Conservation (phyloP, 1,140 invertebrate species). For the Scaptodrosophila lebanonensis region DNA sequence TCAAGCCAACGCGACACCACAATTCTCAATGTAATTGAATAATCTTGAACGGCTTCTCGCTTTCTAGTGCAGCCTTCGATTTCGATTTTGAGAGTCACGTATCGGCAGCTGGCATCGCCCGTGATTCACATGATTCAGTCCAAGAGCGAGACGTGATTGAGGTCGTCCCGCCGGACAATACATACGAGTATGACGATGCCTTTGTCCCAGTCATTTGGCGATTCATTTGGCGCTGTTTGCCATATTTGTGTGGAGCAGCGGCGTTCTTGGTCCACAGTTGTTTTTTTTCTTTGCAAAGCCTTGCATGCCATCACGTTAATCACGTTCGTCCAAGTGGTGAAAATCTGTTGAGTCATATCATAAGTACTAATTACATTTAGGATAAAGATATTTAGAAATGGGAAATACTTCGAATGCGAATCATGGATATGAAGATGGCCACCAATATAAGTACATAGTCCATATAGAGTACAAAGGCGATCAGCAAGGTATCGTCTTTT, state of each 20-base stretch:
- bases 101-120: not conserved
- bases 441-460: constrained; percentile 34
- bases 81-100: constrained; percentile 52
- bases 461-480: constrained; percentile 34
- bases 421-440: constrained; percentile 16
- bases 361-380: constrained; percentile 7
- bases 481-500: constrained; percentile 10
- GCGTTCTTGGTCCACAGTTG: too few relatives aligned
- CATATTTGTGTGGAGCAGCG: too few relatives aligned
- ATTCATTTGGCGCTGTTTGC: constrained; percentile 16
- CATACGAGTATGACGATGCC: constrained; percentile 5
- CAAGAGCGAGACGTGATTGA: constrained; percentile 53
- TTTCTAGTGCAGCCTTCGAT: too few relatives aligned
- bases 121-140: constrained; percentile 28
- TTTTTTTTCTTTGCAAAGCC: constrained; percentile 26
- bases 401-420: too few relatives aligned
- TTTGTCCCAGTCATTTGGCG: not conserved
- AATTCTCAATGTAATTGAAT: too few relatives aligned
- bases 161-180: constrained; percentile 13
- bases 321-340: constrained; percentile 1
- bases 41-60: too few relatives aligned
- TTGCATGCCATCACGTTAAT: constrained; percentile 42
- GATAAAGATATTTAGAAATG: constrained; percentile 5
- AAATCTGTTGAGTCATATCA: not conserved
- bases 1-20: too few relatives aligned